These are phyloP conservation scores for Polypedilum pembai DNA, from an alignment of 1,140 invertebrate species.

Conservation along the genomic window DNA sequence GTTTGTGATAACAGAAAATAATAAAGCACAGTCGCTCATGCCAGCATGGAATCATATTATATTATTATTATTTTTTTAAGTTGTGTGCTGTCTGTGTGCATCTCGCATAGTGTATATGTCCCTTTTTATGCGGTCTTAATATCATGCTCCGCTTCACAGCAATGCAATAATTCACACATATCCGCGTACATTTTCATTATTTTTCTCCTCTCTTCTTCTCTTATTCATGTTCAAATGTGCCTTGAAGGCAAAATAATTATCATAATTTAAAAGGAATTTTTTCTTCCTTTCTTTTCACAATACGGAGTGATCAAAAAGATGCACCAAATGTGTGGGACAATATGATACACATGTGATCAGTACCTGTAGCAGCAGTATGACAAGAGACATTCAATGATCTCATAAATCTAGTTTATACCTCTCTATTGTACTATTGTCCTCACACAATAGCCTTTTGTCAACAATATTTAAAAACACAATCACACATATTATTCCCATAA, in stretches of 20 bases:
- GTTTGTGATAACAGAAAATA: slow-evolving; percentile 25
- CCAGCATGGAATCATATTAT: slow-evolving; percentile 25
- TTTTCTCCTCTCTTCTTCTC: background rate
- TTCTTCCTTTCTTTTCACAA: background rate
- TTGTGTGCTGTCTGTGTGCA: background rate
- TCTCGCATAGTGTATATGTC: background rate
- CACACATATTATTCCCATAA: slow-evolving; percentile 13
- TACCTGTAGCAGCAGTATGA: too few relatives aligned
- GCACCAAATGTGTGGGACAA: background rate
- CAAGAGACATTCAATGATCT: slow-evolving; percentile 3
- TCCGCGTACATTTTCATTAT: slow-evolving; percentile 19
- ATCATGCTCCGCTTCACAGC: slow-evolving; percentile 14
- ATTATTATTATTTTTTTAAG: background rate
- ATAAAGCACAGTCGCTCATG: slow-evolving; percentile 16
- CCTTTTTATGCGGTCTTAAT: slow-evolving; percentile 15
- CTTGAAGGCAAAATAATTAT: slow-evolving; percentile 15
- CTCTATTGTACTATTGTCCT: background rate
- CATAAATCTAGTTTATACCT: background rate
- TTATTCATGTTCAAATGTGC: background rate
- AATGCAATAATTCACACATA: slow-evolving; percentile 25
- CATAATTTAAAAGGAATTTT: background rate
- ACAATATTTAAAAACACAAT: background rate
- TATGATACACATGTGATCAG: background rate
- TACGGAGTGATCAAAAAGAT: background rate
- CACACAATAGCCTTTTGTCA: slow-evolving; percentile 16